Base-by-base conservation (phyloP, 2,113 vertebrate species). In the Narcine bancroftii region DNA sequence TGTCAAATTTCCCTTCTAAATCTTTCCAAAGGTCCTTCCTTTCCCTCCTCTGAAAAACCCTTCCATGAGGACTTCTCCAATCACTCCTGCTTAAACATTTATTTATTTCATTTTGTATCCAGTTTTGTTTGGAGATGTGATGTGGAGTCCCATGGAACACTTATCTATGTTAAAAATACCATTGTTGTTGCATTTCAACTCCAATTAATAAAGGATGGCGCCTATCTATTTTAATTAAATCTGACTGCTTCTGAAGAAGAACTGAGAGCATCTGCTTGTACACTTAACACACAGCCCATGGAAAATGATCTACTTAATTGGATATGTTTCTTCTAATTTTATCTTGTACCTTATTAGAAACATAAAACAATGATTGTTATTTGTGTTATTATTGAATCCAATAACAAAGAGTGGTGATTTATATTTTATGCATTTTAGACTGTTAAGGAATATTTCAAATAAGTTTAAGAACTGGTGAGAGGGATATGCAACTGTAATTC, bases 361-460 rank as follows among this genome's bases (percentile, higher is more conserved):
- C 42, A 69, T 66, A 33, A 66, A 91, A 15, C 39, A 0, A 17
- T 47, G 26, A 91, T 91, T 29, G 39, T 45, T 69, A 19, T 26
- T 85, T 85, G 29, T 50, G 50, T n/a, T 60, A 56, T n/a, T 56
- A 2, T 56, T 36, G 50, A 60, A 85, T n/a, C n/a, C 60, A 47
- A 69, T 69, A 42, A 33, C 24, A 10, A 29, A 91, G 9, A 15
- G n/a, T 66, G 89, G 6, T 26, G 63, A 69, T 47, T 69, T 89
- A 42, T 42, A 42, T 89, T 89, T 71, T 69, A 91, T 69, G 56
- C 24, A 29, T 39, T 0, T 63, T 42, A 45, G 63, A 71, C 13
- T 66, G 65, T 91, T 69, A 45, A 21, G 26, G 63, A 69, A 69
- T 26, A 85, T 85, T 87, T 87, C 53, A 87, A 87, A 87, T 21